Base-by-base conservation (phyloP, 2,888 invertebrate species). In the Perizoma flavofasciatum region DNA sequence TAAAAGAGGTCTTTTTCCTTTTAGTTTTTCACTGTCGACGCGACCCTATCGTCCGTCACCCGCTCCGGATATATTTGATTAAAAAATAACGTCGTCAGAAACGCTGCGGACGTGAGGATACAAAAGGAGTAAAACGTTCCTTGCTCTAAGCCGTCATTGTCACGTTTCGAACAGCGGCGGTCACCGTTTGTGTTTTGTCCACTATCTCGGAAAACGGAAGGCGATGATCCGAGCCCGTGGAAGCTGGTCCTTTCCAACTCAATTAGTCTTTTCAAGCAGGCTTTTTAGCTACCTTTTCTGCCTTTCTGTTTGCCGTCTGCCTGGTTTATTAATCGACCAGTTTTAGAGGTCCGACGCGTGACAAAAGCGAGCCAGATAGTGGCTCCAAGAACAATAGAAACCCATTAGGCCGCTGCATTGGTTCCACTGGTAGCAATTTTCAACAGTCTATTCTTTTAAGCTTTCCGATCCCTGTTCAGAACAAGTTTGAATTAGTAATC, bases 1-100 rank as follows among this genome's bases (percentile, higher is more conserved):
- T 89, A 91, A 91, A 91, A 88, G 52, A 61, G 59, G 77, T 79
- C 83, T 90, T 89, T 89, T 89, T 88, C 85, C 83, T 90, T 91
- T 91, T 91, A 84, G 85, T 86, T 90, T 88, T 82, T 61, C 85
- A 86, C 82, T 88, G 86, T 81, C 87, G 80, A 79, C 85, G 81
- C 88, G 86, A 89, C 91, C 92, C 91, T 89, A 89, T 88, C 89
- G 88, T 82, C 83, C 89, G 89, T 92, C 91, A 89, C 87, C 86
- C 89, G 89, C 78, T 85, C 86, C 80, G 92, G 92, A 92, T 92
- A 92, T 92, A 92, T 92, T 92, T 92, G 92, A 92, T 92, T 92
- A 92, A 92, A 92, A 92, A 92, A 92, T 92, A 92, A 92, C 91
- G 92, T 92, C 92, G 91, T 90, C 92, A 91, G 92, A 90, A 91